Evolutionary conservation across 1,140 invertebrate species (phyloP), one percentile per base, ranked within the genome.

Genomic region (Eumaeus atala): DNA sequence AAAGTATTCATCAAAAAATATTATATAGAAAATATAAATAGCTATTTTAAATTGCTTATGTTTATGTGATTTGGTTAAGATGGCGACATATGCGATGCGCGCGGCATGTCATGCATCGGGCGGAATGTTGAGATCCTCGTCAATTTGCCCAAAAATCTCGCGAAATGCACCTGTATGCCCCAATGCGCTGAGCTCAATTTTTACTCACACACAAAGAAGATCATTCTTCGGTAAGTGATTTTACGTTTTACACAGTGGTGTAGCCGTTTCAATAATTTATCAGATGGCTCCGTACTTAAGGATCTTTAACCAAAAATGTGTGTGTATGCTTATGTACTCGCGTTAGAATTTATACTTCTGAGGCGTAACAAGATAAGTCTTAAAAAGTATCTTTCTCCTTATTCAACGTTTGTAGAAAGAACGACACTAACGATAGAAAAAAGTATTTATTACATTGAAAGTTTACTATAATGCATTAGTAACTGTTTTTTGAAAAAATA

Each of bases 151-250:
- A 84, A 81, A 54, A 87, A 90, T 67, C 74, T 90, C 49, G 88
- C 87, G 21, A 86, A 88, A 37, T 90, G 90, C 66, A 62, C 84
- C 28, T 90, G 90, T 61, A 80, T 89, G 36, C 87, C 89, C 60
- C 88, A 90, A 42, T 90, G 90, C 58, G 72, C 87, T 58, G 85
- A 89, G 49, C 77, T 89, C 65, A 87, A 87, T 58, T 90, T 90
- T 69, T 84, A 89, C 51, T 87, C 87, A 52, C 87, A 90, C 67
- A 81, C 82, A 57, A 89, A 89, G 52, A 89, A 89, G 80, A 64
- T 89, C 66, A 71, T 79, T 84, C 51, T 79, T 82, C 66, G 74
- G 84, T 87, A 62, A 74, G 78, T 67, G 14, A 37, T 37, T 51
- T n/a, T 8, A 34, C 35, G 16, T 14, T 11, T 50, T 33, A n/a